phyloP scores from a whole-genome alignment of 1,140 invertebrate genomes.

The Drosophila jambulina region DNA sequence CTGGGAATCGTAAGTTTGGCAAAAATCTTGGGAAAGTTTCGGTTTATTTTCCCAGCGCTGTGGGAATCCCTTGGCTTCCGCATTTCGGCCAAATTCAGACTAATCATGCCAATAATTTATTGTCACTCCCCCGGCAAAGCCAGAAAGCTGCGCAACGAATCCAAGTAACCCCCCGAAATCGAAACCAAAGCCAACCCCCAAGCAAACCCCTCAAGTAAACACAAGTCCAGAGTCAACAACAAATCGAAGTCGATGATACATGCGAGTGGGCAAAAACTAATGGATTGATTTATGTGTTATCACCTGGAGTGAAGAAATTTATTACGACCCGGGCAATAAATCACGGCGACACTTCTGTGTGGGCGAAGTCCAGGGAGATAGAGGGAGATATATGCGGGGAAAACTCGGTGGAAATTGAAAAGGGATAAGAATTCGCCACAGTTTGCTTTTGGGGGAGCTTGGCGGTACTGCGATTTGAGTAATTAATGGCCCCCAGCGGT shows the following conservation, averaged over 20 bases:
- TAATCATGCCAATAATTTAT: constrained; percentile 82
- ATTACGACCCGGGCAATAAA: constrained; percentile 72
- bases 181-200: constrained; percentile 10
- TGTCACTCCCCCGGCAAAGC: constrained; percentile 69
- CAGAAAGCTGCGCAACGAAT: constrained; percentile 67
- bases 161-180: not conserved
- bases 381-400: constrained; percentile 7
- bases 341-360: constrained; percentile 67
- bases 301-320: constrained; percentile 82
- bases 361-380: constrained; percentile 15
- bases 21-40: constrained; percentile 66
- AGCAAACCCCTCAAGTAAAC: constrained; percentile 45
- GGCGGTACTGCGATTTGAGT: constrained; percentile 59
- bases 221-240: constrained; percentile 71
- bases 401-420: constrained; percentile 67
- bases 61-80: constrained; percentile 56
- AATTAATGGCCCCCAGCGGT: constrained; percentile 80
- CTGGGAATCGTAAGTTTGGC: constrained; percentile 53
- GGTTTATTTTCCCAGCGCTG: constrained; percentile 44
- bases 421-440: constrained; percentile 73
- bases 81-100: constrained; percentile 72
- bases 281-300: constrained; percentile 80
- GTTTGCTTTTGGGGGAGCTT: constrained; percentile 9
- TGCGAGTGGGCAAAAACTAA: constrained; percentile 79
- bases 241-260: constrained; percentile 70